A percentile compares a stretch with the other conserved stretches of the same genome.
These are phyloP conservation scores for Bursaphelenchus mucronatus DNA, from an alignment of 1,140 invertebrate species.

Conservation along the genomic window DNA sequence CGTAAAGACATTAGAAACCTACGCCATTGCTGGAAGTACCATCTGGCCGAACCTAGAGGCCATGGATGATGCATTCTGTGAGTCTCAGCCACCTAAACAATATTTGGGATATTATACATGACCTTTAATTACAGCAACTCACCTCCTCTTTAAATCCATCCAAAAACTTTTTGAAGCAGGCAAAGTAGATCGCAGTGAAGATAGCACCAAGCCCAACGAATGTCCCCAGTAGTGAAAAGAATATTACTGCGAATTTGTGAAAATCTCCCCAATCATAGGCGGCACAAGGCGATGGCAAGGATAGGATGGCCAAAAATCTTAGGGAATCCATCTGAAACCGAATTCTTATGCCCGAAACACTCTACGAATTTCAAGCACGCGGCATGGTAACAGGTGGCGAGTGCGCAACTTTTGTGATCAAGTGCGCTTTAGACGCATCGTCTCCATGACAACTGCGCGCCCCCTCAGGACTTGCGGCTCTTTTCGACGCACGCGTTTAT, in stretches of 20 bases:
- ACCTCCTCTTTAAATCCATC: conserved; percentile 35
- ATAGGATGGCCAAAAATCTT: background rate
- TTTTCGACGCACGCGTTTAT: too few species aligned
- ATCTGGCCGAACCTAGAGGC: conserved; percentile 36
- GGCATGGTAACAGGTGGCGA: too few species aligned
- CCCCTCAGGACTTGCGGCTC: background rate
- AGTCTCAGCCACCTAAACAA: conserved; percentile 33
- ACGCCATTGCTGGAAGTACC: conserved; percentile 39
- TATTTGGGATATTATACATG: conserved; percentile 11
- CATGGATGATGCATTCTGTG: conserved; percentile 38
- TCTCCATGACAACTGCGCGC: too few species aligned
- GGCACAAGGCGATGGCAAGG: background rate
- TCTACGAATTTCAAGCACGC: too few species aligned
- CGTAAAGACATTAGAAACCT: conserved; percentile 17
- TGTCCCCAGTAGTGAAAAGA: conserved; percentile 34
- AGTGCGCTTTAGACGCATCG: too few species aligned
- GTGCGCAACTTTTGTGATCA: too few species aligned
- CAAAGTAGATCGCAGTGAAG: conserved; percentile 36
- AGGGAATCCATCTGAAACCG: too few species aligned
- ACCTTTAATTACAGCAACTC: background rate
- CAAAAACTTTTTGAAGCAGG: conserved; percentile 29
- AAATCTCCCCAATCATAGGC: conserved; percentile 41
- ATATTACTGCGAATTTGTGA: conserved; percentile 42
- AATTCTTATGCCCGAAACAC: too few species aligned
- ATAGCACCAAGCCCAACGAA: conserved; percentile 31